A percentile compares a stretch with the other conserved stretches of the same genome.
phyloP scores from a whole-genome alignment of 2,888 invertebrate species.

The Aricia artaxerxes region DNA sequence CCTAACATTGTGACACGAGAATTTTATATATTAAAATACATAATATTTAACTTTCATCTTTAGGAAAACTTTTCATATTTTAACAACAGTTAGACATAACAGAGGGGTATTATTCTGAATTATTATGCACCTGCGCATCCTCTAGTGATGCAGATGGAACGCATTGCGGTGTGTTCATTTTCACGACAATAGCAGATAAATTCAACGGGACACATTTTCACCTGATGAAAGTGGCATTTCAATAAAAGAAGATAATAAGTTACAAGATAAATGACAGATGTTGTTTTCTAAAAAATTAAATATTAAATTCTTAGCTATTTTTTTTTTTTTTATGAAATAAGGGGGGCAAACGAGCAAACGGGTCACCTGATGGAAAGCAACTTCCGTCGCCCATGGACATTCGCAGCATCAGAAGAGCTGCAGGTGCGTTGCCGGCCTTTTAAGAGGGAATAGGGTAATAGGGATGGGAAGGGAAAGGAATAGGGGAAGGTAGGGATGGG shows the following conservation, averaged over 20 bases:
- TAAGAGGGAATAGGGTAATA: no score
- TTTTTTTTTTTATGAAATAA: no score
- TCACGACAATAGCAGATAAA: constrained; percentile 17
- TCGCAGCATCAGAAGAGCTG: no score
- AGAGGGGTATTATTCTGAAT: background rate
- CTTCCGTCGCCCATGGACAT: no score
- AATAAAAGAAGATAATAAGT: background rate
- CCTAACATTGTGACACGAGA: no score
- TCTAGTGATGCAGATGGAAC: background rate
- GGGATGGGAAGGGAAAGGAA: no score
- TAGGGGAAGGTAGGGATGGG: no score
- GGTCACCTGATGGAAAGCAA: no score
- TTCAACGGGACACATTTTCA: background rate
- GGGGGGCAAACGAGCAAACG: no score
- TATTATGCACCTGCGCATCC: background rate
- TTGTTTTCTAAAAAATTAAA: background rate
- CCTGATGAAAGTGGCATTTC: background rate
- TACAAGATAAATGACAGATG: background rate
- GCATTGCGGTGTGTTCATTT: background rate
- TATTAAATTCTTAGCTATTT: no score
- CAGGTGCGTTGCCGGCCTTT: no score
- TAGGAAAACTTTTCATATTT: background rate
- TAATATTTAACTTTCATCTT: background rate
- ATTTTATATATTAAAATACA: no score
- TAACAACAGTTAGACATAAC: background rate